Evolutionary conservation across 2,113 vertebrate species (phyloP).

Genomic region (Motacilla tschutschensis): DNA sequence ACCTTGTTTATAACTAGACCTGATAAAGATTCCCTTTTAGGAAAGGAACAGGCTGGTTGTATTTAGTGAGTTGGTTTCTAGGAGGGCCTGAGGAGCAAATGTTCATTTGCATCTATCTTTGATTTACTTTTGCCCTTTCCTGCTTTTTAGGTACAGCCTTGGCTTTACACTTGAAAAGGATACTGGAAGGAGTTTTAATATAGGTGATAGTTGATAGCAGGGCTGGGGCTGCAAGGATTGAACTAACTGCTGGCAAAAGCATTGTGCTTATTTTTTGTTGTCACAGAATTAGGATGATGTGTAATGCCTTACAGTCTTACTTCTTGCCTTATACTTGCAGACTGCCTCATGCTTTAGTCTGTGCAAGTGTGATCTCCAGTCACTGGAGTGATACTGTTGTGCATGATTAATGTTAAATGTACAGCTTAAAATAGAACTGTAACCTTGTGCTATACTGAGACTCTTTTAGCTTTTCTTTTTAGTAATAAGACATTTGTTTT

Average conservation of each 20-base stretch:
- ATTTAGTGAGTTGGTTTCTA: not conserved
- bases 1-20: not conserved
- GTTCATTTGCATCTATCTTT: not conserved
- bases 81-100: not conserved
- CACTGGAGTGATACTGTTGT: slow-evolving; percentile 36
- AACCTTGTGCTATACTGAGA: not conserved
- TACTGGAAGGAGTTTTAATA: slow-evolving; percentile 53
- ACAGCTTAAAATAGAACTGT: not conserved
- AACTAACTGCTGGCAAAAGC: slow-evolving; percentile 57
- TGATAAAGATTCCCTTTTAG: not conserved
- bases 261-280: slow-evolving; percentile 22
- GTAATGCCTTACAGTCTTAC: slow-evolving; percentile 11
- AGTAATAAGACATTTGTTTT: not conserved
- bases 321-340: slow-evolving; percentile 40
- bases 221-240: slow-evolving; percentile 38
- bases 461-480: not conserved
- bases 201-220: slow-evolving; percentile 54
- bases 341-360: slow-evolving; percentile 55
- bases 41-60: not conserved
- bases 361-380: slow-evolving; percentile 5
- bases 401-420: slow-evolving; percentile 36
- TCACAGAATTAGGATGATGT: slow-evolving; percentile 27
- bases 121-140: slow-evolving; percentile 56
- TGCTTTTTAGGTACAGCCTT: slow-evolving; percentile 53
- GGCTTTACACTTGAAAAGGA: slow-evolving; percentile 52